Base-by-base conservation (phyloP, 92 coral and sea anemone species). In the Pocillopora meandrina region DNA sequence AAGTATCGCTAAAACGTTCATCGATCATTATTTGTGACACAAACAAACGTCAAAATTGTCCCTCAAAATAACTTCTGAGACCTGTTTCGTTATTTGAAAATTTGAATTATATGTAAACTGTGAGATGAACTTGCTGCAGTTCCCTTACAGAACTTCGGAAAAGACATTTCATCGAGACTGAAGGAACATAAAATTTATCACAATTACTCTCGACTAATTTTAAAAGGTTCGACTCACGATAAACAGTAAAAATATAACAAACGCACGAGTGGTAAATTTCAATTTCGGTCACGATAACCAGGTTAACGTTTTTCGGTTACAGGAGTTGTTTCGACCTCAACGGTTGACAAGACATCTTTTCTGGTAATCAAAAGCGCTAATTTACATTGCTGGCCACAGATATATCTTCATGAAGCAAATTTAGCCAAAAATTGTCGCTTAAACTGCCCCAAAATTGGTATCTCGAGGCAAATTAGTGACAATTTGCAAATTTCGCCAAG, bases 271-370 rank as follows among this genome's bases (percentile, higher is more conserved):
- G 65, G 79, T 75, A 56, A 36, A 57, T 75, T 75, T 75, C 65
- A 75, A 75, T 57, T 75, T 75, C 63, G 65, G 79, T 75, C 79
- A 75, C 79, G 66, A 75, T 16, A 31, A 75, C n/a, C 14, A 15
- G 7, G 55, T 34, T 10, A 69, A 26, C 16, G 18, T 35, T 33
- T 69, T 33, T 26, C 52, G 18, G 18, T 12, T 59, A 16, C 8
- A 7, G 18, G 18, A 59, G 9, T 70, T 12, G 57, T 70, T 36
- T 35, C 36, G 56, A 36, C 66, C 11, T 75, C 12, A 21, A 9
- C 33, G 52, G 66, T 21, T 34, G 19, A 12, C 47, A 16, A 55
- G 12, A 57, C 49, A 75, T 33, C 26, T 33, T 3, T 42, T 7
- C 52, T 42, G 52, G 52, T 7, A 42, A 42, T 7, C 4, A 42